A percentile compares a stretch with the other conserved stretches of the same genome.
Conservation (phyloP, 1,140 invertebrate genomes). For the Phocides pigmalion region DNA sequence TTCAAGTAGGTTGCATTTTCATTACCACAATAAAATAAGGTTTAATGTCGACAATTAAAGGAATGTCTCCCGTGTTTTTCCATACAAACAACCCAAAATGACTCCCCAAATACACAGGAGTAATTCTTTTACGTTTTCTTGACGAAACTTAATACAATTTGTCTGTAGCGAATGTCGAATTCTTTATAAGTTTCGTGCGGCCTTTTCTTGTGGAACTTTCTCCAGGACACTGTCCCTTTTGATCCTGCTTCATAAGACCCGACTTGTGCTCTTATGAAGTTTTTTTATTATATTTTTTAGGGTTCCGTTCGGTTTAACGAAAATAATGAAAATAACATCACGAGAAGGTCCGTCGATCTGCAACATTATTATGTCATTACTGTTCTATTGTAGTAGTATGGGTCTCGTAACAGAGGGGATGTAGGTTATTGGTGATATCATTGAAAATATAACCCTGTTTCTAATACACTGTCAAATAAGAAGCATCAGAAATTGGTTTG, state of each 20-base stretch:
- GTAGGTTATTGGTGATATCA: no score
- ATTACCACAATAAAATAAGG: no score
- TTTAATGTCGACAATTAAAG: neutral
- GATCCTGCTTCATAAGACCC: constrained; percentile 35
- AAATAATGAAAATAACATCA: neutral
- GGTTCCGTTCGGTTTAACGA: neutral
- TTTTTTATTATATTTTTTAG: constrained; percentile 42
- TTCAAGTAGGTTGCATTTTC: no score
- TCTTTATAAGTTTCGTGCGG: constrained; percentile 42
- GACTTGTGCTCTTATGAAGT: constrained; percentile 31
- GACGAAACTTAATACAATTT: constrained; percentile 49
- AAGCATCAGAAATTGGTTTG: no score
- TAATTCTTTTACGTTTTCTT: constrained; percentile 13
- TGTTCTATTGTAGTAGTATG: no score
- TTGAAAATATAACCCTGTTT: no score
- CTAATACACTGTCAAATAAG: no score
- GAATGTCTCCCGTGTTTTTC: neutral
- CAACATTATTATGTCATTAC: no score
- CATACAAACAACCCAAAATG: constrained; percentile 1
- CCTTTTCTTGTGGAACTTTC: constrained; percentile 42
- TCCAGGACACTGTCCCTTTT: constrained; percentile 42
- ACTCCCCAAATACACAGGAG: constrained; percentile 3
- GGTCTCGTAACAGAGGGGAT: no score
- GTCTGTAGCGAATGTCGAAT: constrained; percentile 43
- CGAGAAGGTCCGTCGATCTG: no score